Evolutionary conservation across 1,140 invertebrate species (phyloP).

Genomic region (Venturia canescens): DNA sequence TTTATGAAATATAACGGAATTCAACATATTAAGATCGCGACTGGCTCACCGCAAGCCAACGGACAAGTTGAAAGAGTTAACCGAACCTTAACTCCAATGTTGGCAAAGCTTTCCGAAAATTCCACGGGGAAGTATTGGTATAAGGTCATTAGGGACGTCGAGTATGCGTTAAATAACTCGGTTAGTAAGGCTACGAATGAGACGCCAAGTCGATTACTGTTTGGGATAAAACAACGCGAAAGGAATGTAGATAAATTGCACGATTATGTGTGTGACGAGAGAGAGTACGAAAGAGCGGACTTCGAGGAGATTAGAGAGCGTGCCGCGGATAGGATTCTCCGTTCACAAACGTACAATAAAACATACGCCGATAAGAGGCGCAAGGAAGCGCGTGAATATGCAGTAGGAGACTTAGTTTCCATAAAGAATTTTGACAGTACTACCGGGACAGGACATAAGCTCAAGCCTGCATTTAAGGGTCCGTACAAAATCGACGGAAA

Average conservation of each 20-base stretch:
- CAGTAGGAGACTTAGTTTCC: constrained; percentile 19
- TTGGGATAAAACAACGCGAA: constrained; percentile 49
- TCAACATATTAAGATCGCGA: constrained; percentile 47
- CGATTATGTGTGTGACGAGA: not conserved
- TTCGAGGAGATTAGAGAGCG: not conserved
- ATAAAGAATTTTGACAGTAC: constrained; percentile 43
- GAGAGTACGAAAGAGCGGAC: not conserved
- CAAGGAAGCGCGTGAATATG: constrained; percentile 29
- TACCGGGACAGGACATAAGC: constrained; percentile 34
- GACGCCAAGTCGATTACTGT: constrained; percentile 53
- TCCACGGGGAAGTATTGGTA: constrained; percentile 51
- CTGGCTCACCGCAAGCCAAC: constrained; percentile 54
- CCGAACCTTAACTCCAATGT: constrained; percentile 54
- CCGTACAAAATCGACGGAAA: constrained; percentile 16
- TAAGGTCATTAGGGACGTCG: constrained; percentile 47
- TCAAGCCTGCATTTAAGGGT: constrained; percentile 32
- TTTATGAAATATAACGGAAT: constrained; percentile 46
- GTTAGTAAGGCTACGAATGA: constrained; percentile 46
- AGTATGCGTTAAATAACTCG: constrained; percentile 60
- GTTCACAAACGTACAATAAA: constrained; percentile 21
- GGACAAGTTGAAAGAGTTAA: constrained; percentile 46
- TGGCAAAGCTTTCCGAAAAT: constrained; percentile 52
- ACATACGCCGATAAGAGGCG: constrained; percentile 36
- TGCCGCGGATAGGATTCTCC: not conserved
- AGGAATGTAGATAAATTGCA: constrained; percentile 7